Conservation (phyloP, 2,113 vertebrate species). For the Heterocephalus glaber region DNA sequence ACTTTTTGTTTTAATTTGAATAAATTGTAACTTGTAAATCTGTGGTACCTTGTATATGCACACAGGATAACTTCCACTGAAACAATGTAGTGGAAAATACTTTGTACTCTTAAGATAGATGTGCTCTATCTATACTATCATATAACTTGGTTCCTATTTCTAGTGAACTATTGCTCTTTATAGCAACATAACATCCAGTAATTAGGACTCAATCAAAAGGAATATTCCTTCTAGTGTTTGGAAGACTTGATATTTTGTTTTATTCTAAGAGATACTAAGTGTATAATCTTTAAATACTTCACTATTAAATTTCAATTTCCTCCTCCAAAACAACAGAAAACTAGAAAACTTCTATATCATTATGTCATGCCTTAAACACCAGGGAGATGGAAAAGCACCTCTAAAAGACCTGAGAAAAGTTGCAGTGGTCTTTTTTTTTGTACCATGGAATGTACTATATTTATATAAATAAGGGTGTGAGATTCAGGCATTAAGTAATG, state of each 20-base stretch:
- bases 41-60: background rate
- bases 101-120: background rate
- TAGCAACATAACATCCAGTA: background rate
- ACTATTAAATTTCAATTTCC: background rate
- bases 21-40: background rate
- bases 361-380: background rate
- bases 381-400: background rate
- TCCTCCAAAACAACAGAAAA: background rate
- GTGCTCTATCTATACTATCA: background rate
- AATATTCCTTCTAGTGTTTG: background rate
- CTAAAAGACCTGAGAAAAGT: background rate
- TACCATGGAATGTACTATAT: too few species aligned
- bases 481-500: background rate
- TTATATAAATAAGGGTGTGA: background rate
- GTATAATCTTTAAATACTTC: background rate
- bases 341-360: background rate
- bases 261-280: background rate
- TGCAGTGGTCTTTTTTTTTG: background rate
- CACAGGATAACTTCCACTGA: background rate
- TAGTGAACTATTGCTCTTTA: background rate
- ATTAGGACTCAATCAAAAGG: background rate
- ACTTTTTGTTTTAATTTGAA: background rate
- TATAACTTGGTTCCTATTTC: background rate
- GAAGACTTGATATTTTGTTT: background rate
- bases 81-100: background rate